These are phyloP conservation scores for Schlechtendalia chinensis DNA, from an alignment of 1,140 invertebrate species.

Conservation along the genomic window DNA sequence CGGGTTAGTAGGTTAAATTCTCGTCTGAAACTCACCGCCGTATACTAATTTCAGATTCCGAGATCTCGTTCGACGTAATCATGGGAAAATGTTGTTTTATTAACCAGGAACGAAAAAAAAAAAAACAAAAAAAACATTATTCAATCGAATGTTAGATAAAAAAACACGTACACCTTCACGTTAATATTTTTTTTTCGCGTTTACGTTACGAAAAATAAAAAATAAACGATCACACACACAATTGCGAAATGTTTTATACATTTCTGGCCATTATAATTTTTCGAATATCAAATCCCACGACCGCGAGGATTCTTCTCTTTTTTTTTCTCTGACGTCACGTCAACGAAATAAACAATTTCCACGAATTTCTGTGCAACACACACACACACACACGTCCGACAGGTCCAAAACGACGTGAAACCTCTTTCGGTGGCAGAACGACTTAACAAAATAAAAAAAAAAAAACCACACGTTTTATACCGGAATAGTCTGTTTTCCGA, in stretches of 20 bases:
- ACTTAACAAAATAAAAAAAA: constrained; percentile 19
- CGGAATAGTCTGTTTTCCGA: constrained; percentile 7
- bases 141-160: background rate
- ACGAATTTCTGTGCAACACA: too few species aligned
- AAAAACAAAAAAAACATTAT: background rate
- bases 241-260: background rate
- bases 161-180: background rate
- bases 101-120: too few species aligned
- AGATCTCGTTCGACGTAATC: background rate
- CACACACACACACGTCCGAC: too few species aligned
- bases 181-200: too few species aligned
- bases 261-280: background rate
- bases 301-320: background rate
- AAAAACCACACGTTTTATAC: constrained; percentile 20
- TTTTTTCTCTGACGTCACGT: background rate
- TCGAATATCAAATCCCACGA: constrained; percentile 1
- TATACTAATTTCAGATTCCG: background rate
- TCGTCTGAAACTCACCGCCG: background rate
- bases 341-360: constrained; percentile 24
- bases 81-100: background rate
- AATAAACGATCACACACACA: background rate
- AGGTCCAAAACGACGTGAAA: background rate
- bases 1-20: constrained; percentile 6
- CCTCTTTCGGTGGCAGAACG: background rate
- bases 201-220: background rate